Evolutionary conservation across 2,113 vertebrate genomes (phyloP), one percentile per base, ranked within the genome.

Genomic region (Rhineura floridana): DNA sequence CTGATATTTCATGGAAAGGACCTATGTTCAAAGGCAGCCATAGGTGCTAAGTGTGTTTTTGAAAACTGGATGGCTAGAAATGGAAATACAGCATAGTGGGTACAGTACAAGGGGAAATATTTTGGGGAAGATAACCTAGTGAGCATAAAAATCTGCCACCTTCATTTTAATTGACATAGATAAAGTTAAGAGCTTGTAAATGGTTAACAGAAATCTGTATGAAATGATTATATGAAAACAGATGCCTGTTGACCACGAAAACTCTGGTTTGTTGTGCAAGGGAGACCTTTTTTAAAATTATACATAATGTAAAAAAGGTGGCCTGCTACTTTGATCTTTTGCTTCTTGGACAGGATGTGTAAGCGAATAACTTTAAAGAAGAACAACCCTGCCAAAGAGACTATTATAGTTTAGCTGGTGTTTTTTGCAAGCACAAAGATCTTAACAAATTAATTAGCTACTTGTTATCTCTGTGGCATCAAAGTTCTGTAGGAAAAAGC

Each of bases 261-360:
- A 21, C 44, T 4, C n/a, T 3, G 9, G 59, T 15, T 44, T 17
- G 1, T 42, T 72, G 13, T 88, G 48, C 65, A 91, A 90, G 21
- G 10, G 2, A 85, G 7, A 78, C 33, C 33, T 59, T 73, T 12
- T 42, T 86, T 67, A 28, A 86, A 67, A 86, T 25, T 46, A 63
- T 12, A 9, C 84, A 67, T 50, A 78, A 0, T n/a, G 77, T 79
- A 33, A 78, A 50, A 84, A 81, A 46, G 75, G 83, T 87, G 30
- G 50, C 4, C 0, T 75, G 63, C 81, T 83, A 91, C 73, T 87
- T 48, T 93, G 72, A 94, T 3, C 77, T 83, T 59, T 13, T 67
- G 72, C 48, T 89, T 94, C 82, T 86, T 83, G 75, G 91, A 84
- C 70, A 83, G 42, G 77, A 28, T 88, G 81, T 87, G 81, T 85